These are phyloP conservation scores for Neostethus bicornis DNA, from an alignment of 2,797 vertebrate species.

Conservation along the genomic window DNA sequence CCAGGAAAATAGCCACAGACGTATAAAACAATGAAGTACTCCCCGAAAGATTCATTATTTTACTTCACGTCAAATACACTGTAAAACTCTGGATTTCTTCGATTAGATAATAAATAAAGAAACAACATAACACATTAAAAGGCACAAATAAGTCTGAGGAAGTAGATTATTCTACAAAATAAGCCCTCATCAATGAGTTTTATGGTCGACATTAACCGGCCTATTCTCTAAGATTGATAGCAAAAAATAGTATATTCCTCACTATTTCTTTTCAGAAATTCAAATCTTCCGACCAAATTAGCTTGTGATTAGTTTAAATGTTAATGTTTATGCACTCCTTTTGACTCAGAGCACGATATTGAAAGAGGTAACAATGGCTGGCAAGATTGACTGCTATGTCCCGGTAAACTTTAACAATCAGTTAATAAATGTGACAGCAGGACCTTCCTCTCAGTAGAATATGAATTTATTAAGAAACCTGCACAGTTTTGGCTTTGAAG, in stretches of 20 bases:
- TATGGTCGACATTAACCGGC: conserved; percentile 26
- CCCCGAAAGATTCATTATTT: conserved; percentile 35
- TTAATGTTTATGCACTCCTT: background rate
- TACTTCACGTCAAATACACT: conserved; percentile 30
- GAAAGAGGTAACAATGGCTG: background rate
- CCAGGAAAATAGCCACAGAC: conserved; percentile 32
- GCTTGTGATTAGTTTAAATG: too few species aligned
- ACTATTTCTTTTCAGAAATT: too few species aligned
- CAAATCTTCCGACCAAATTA: too few species aligned
- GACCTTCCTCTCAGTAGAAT: background rate
- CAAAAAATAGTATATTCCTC: too few species aligned
- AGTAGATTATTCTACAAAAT: conserved; percentile 30
- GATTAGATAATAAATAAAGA: conserved; percentile 12
- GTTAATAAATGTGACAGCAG: background rate
- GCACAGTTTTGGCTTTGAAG: too few species aligned
- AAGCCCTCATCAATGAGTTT: conserved; percentile 19
- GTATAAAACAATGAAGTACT: conserved; percentile 29
- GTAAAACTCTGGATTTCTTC: conserved; percentile 17
- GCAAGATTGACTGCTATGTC: background rate
- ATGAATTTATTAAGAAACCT: background rate
- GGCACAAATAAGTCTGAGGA: conserved; percentile 44
- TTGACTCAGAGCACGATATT: background rate
- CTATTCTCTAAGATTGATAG: too few species aligned
- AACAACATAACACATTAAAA: conserved; percentile 22
- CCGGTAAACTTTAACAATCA: background rate